phyloP scores from a whole-genome alignment of 37 sponge, comb jelly and placozoan species.

The Ianthella basta region DNA sequence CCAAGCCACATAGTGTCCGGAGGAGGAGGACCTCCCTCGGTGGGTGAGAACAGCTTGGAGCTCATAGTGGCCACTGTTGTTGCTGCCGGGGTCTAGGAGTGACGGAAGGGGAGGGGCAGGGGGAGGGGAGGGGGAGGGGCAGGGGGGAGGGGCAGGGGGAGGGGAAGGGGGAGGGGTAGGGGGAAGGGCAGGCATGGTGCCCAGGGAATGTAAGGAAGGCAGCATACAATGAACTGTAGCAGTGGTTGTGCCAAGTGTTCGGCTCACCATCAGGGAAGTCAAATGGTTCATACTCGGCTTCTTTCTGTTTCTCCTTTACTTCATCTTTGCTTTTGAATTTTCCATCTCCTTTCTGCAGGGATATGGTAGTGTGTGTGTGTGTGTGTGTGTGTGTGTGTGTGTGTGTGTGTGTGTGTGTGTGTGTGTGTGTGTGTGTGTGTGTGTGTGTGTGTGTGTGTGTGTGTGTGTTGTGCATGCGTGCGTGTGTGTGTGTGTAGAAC shows the following conservation, averaged over 20 bases:
- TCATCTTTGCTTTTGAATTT: background rate
- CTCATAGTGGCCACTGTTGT: constrained; percentile 97
- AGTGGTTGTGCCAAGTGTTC: too few species aligned
- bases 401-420: background rate
- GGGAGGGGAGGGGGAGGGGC: too few species aligned
- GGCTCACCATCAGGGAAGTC: constrained; percentile 81
- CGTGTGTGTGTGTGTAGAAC: background rate
- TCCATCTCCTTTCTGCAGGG: too few species aligned
- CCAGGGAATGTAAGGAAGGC: too few species aligned
- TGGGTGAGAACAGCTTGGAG: constrained; percentile 95
- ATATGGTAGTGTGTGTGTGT: too few species aligned
- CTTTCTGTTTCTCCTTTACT: background rate
- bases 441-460: background rate
- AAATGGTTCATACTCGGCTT: constrained; percentile 76
- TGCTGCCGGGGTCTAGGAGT: constrained; percentile 84
- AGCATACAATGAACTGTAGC: too few species aligned
- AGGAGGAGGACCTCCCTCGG: constrained; percentile 90
- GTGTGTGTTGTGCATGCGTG: background rate
- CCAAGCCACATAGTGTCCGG: constrained; percentile 99
- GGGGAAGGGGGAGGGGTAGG: too few species aligned
- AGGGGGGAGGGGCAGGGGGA: too few species aligned
- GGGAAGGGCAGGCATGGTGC: too few species aligned
- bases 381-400: background rate
- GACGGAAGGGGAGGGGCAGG: background rate
- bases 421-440: background rate